Base-by-base conservation (phyloP, 2,888 invertebrate species). In the Cheiracanthium punctorium region DNA sequence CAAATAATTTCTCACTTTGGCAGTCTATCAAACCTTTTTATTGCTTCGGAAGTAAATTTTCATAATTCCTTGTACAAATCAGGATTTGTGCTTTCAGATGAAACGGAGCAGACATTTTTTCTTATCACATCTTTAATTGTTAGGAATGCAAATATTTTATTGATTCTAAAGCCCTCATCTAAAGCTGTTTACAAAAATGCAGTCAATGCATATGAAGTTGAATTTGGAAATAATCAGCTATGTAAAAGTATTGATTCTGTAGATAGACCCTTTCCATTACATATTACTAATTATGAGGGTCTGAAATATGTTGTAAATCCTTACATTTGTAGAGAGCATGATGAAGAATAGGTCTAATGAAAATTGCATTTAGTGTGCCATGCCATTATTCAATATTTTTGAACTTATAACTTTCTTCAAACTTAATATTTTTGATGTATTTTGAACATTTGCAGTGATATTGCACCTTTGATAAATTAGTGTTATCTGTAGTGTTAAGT, bases 181-280 rank as follows among this genome's bases (percentile, higher is more conserved):
- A n/a, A 12, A 14, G 12, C 30, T 7, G 17, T 10, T 7, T 70
- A 17, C n/a, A 20, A 5, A 0, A 70, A 70, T 20, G 7, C 7
- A 5, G 12, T 70, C 0, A 70, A 70, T 70, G 70, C 70, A 32
- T 70, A n/a, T 70, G 70, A 70, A 70, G 70, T 70, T n/a, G 33
- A 33, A n/a, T 70, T 70, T 33, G 7, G 8, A 17, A 5, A 7
- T 17, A 30, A 20, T 28, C 8, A 10, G 29, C 7, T 30, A 17
- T 67, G 67, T 29, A 67, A 8, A 28, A 29, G 17, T 29, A 8
- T 67, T 1, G 29, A 20, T 12, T 67, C 67, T 14, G 7, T 67
- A 32, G 17, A 33, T n/a, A 30, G 32, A 70, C 2, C 30, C 2
- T 33, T 70, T 70, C 37, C 33, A n/a, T 70, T 70, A 70, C 10